Evolutionary conservation across 2,888 invertebrate genomes (phyloP).

Genomic region (Drosophila mimica): DNA sequence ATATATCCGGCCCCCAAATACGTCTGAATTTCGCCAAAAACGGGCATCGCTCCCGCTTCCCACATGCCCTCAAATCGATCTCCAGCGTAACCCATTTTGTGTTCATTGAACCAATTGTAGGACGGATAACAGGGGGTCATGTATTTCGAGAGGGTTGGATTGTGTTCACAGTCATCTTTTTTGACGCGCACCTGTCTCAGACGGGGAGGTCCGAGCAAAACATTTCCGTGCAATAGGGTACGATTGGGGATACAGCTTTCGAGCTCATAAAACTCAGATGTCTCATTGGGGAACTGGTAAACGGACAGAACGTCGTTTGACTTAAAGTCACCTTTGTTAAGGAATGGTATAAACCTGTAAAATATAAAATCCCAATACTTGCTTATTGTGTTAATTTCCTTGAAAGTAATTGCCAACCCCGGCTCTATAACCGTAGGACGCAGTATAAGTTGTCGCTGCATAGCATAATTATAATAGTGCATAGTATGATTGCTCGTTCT

Average conservation of each 20-base stretch:
- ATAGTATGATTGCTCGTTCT: slow-evolving; percentile 3
- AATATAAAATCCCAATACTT: slow-evolving; percentile 29
- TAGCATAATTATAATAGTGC: slow-evolving; percentile 19
- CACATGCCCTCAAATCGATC: not conserved
- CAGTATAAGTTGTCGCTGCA: not conserved
- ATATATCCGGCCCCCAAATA: slow-evolving; percentile 42
- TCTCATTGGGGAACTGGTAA: slow-evolving; percentile 1
- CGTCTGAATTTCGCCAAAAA: slow-evolving; percentile 9
- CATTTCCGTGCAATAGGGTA: slow-evolving; percentile 24
- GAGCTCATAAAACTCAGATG: not conserved
- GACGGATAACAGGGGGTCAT: slow-evolving; percentile 15
- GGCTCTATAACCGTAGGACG: not conserved
- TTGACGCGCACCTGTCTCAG: slow-evolving; percentile 36
- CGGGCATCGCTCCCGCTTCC: not conserved
- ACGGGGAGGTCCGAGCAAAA: slow-evolving; percentile 44
- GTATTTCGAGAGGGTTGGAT: not conserved
- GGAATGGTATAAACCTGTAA: slow-evolving; percentile 5
- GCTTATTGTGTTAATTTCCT: not conserved
- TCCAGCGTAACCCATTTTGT: not conserved
- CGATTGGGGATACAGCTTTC: slow-evolving; percentile 12
- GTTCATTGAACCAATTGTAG: slow-evolving; percentile 24
- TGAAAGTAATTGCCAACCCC: not conserved
- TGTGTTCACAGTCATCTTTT: not conserved
- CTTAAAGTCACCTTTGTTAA: slow-evolving; percentile 25
- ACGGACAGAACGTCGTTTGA: not conserved